These are phyloP conservation scores for Suncus etruscus DNA, from an alignment of 2,113 vertebrate species.

Conservation along the genomic window DNA sequence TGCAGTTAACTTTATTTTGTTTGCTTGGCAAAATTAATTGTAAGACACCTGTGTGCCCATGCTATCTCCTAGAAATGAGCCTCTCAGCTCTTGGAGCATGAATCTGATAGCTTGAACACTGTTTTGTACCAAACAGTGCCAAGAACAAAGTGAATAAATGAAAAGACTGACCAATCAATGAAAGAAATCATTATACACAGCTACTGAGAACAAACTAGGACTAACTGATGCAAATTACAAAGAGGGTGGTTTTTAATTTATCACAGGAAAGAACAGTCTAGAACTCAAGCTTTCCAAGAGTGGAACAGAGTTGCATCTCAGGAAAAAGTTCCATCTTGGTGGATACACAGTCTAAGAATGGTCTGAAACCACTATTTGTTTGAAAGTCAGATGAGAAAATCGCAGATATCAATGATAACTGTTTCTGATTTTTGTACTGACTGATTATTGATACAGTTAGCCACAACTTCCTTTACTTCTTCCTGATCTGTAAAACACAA, in stretches of 20 bases:
- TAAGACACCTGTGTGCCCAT: not conserved
- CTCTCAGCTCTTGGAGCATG: slow-evolving; percentile 24
- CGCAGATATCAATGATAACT: not conserved
- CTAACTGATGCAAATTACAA: slow-evolving; percentile 23
- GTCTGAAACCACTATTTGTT: not conserved
- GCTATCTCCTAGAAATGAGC: not conserved
- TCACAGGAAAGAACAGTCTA: not conserved
- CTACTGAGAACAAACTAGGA: slow-evolving; percentile 37
- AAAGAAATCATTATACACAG: not conserved
- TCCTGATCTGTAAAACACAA: slow-evolving; percentile 2
- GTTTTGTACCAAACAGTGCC: not conserved
- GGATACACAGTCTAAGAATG: not conserved
- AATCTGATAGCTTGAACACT: not conserved
- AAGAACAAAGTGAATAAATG: slow-evolving; percentile 18
- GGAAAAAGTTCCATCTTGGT: not conserved
- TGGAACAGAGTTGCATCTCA: not conserved
- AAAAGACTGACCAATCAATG: not conserved
- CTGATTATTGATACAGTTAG: not conserved
- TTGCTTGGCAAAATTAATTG: not conserved
- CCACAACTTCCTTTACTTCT: not conserved
- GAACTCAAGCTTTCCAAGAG: slow-evolving; percentile 19
- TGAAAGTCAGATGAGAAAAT: not conserved
- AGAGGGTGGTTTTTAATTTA: slow-evolving; percentile 8
- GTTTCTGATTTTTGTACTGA: not conserved
- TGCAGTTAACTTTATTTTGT: not conserved